Evolutionary conservation across 1,140 invertebrate species (phyloP).

Genomic region (Whitmania pigra): DNA sequence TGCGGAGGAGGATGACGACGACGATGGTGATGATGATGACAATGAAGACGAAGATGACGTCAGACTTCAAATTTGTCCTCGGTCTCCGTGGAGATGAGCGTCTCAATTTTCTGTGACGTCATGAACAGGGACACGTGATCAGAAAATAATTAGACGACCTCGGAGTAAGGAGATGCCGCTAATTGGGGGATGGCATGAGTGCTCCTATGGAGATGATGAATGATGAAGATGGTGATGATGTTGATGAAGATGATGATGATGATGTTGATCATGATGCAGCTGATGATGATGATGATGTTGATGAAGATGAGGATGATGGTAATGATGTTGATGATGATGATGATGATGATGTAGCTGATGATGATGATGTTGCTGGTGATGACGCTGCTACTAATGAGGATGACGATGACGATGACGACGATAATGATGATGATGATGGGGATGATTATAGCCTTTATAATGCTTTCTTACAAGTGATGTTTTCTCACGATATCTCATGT

Average conservation of each 20-base stretch:
- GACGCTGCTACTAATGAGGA: constrained; percentile 6
- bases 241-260: constrained; percentile 6
- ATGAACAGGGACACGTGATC: no score
- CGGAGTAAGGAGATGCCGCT: no score
- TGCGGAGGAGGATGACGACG: not conserved
- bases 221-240: not conserved
- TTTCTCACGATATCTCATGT: no score
- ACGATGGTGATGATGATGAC: constrained; percentile 7
- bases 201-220: not conserved
- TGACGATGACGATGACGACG: constrained; percentile 13
- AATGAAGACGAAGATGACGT: not conserved
- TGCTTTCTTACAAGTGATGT: no score
- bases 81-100: no score
- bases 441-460: not conserved
- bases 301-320: constrained; percentile 17
- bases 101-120: no score
- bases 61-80: no score
- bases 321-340: constrained; percentile 8
- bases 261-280: not conserved
- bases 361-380: not conserved
- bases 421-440: not conserved
- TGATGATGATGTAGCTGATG: not conserved
- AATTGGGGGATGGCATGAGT: no score
- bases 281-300: constrained; percentile 19
- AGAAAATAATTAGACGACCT: no score